A percentile compares a stretch with the other conserved stretches of the same genome.
Evolutionary conservation across 2,888 invertebrate species (phyloP).

Genomic region (Scelioninae gen. 2): DNA sequence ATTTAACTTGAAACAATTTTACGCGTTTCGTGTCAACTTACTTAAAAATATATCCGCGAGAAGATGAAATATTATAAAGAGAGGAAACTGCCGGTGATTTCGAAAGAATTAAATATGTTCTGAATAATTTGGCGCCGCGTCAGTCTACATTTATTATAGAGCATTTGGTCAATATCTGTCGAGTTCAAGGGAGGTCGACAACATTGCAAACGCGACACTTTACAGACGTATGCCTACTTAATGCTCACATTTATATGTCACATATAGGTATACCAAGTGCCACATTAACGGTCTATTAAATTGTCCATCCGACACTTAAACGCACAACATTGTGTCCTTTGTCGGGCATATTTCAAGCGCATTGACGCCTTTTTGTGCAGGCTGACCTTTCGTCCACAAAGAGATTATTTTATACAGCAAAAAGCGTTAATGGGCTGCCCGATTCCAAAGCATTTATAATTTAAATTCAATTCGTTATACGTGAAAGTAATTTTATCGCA

Average conservation of each 20-base stretch:
- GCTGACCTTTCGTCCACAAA: background rate
- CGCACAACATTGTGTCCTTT: slow-evolving; percentile 1
- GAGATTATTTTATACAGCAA: background rate
- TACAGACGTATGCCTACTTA: slow-evolving; percentile 43
- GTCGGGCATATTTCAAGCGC: slow-evolving; percentile 5
- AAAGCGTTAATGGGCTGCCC: background rate
- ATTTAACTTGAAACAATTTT: no score
- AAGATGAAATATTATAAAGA: no score
- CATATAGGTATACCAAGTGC: slow-evolving; percentile 14
- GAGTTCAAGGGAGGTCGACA: slow-evolving; percentile 62
- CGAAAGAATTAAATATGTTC: slow-evolving; percentile 8
- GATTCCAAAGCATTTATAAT: background rate
- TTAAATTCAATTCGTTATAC: background rate
- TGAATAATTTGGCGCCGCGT: slow-evolving; percentile 44
- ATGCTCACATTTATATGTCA: slow-evolving; percentile 27
- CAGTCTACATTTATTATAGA: slow-evolving; percentile 59
- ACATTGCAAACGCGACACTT: slow-evolving; percentile 56
- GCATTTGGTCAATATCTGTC: slow-evolving; percentile 62
- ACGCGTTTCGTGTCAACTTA: no score
- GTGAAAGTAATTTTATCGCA: background rate
- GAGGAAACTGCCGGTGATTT: no score
- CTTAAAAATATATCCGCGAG: no score
- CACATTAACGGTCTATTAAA: slow-evolving; percentile 35
- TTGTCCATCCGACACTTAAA: slow-evolving; percentile 12
- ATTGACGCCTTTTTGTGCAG: slow-evolving; percentile 4